Percentiles rank a stretch among this genome's conserved stretches.
phyloP scores from a whole-genome alignment of 2,888 invertebrate genomes.

The Galeopsomyia nigrocyanea region DNA sequence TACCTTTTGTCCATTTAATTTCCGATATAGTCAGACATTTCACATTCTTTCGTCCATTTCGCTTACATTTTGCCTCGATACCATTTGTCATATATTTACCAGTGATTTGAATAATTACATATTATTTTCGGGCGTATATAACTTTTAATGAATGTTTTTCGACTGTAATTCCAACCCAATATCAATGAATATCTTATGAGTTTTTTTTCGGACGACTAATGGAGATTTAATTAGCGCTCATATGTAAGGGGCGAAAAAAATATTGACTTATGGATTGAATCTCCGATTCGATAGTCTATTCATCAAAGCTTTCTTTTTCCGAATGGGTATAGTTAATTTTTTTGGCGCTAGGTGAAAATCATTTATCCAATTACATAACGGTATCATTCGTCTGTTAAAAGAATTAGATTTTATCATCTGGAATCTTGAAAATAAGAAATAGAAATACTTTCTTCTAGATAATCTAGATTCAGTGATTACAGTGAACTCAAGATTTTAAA shows the following conservation, averaged over 20 bases:
- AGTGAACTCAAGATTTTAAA: too few species aligned
- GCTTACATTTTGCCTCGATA: slow-evolving; percentile 5
- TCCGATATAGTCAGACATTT: slow-evolving; percentile 39
- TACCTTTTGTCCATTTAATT: slow-evolving; percentile 54
- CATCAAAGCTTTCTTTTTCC: too few species aligned
- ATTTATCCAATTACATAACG: too few species aligned
- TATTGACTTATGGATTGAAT: too few species aligned
- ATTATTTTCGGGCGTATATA: slow-evolving; percentile 6
- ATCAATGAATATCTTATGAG: slow-evolving; percentile 17
- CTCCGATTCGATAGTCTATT: too few species aligned
- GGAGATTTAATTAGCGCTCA: background rate
- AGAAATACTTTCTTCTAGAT: too few species aligned
- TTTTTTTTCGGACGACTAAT: slow-evolving; percentile 2
- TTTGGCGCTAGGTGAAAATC: too few species aligned
- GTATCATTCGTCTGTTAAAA: too few species aligned
- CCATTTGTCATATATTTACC: slow-evolving; percentile 19
- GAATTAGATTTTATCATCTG: too few species aligned
- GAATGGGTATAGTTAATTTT: too few species aligned
- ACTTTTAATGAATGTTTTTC: background rate
- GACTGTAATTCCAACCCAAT: background rate
- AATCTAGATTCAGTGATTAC: too few species aligned
- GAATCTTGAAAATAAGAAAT: too few species aligned
- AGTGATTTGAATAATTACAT: slow-evolving; percentile 26
- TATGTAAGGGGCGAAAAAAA: background rate
- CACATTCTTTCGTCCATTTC: slow-evolving; percentile 28